phyloP scores from a whole-genome alignment of 1,140 invertebrate species.

The Listronotus bonariensis region DNA sequence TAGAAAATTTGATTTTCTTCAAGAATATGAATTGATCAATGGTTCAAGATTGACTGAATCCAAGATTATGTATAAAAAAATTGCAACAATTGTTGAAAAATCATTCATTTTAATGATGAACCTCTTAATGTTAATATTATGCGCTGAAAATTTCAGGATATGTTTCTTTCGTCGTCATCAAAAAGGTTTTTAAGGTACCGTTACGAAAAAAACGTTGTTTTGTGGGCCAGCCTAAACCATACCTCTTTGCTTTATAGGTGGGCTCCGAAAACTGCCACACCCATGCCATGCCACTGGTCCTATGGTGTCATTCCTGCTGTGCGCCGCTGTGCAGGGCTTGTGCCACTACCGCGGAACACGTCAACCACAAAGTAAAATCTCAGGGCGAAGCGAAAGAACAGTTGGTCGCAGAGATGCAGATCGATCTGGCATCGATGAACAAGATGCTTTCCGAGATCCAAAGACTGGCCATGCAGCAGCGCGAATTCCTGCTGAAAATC shows the following conservation, averaged over 20 bases:
- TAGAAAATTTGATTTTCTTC: too few relatives aligned
- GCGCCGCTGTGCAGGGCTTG: conserved; percentile 69
- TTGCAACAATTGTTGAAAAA: too few relatives aligned
- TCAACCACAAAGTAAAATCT: conserved; percentile 69
- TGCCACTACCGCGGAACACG: conserved; percentile 66
- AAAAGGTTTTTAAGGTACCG: too few relatives aligned
- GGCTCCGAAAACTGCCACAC: conserved; percentile 69
- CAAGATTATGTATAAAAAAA: too few relatives aligned
- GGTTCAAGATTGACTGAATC: too few relatives aligned
- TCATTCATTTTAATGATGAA: too few relatives aligned
- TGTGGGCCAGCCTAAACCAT: too few relatives aligned
- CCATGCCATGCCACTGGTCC: conserved; percentile 71
- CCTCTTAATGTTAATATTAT: too few relatives aligned
- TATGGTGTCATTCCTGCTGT: conserved; percentile 75
- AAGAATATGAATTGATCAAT: too few relatives aligned
- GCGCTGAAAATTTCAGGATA: too few relatives aligned
- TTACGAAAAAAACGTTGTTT: too few relatives aligned
- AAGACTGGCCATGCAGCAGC: conserved; percentile 67
- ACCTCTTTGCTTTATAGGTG: conserved; percentile 44
- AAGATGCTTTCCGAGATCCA: conserved; percentile 66
- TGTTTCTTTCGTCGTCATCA: too few relatives aligned
- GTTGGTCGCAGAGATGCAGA: conserved; percentile 65
- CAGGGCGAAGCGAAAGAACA: conserved; percentile 70
- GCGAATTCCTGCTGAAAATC: conserved; percentile 73
- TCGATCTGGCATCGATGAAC: conserved; percentile 57